phyloP scores from a whole-genome alignment of 1,140 invertebrate species.

The Ceratina calcarata region DNA sequence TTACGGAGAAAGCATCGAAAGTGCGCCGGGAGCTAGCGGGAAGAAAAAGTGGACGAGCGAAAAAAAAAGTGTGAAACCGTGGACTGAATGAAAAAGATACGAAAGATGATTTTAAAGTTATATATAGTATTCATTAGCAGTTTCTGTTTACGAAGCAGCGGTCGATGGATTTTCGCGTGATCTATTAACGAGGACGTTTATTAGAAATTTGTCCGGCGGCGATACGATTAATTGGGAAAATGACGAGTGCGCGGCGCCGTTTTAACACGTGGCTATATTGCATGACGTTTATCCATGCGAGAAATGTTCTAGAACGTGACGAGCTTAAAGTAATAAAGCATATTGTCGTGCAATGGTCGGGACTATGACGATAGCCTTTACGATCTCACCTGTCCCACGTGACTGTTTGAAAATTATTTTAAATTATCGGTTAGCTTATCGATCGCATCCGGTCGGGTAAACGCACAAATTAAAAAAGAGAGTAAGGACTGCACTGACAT shows the following conservation, averaged over 20 bases:
- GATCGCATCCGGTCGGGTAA: background rate
- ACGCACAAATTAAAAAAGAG: background rate
- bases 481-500: background rate
- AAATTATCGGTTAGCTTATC: background rate
- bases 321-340: conserved; percentile 28
- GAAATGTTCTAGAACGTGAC: background rate
- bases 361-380: background rate
- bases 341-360: background rate
- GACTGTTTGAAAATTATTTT: conserved; percentile 30
- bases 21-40: background rate
- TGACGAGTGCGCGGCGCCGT: no score
- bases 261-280: conserved; percentile 19
- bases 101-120: background rate
- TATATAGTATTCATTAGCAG: background rate
- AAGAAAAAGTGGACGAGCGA: background rate
- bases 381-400: background rate
- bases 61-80: background rate
- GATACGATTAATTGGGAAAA: conserved; percentile 3
- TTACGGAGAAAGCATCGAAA: background rate
- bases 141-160: background rate
- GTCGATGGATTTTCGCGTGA: background rate
- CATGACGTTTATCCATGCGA: conserved; percentile 22
- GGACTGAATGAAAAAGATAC: background rate
- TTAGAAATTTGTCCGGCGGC: background rate
- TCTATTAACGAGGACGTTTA: background rate